Conservation (phyloP, 1,140 invertebrate species). For the Cardiocondyla obscurior region DNA sequence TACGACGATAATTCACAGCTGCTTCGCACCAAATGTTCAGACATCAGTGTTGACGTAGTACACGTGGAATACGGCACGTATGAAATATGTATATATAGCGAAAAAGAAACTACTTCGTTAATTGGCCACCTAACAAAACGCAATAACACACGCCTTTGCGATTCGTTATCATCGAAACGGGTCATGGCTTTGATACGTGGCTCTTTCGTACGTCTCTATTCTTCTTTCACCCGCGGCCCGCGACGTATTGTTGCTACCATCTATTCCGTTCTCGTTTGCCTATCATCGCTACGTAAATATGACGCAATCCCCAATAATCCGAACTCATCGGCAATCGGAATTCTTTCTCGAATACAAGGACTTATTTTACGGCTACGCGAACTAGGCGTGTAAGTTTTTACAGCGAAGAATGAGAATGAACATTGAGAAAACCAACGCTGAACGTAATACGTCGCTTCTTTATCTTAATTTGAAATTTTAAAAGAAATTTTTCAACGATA, state of each 20-base stretch:
- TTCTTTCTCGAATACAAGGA: neutral
- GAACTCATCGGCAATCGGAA: neutral
- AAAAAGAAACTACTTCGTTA: neutral
- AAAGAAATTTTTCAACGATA: neutral
- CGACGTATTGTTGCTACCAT: conserved; percentile 9
- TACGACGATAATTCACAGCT: neutral
- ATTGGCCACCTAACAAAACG: neutral
- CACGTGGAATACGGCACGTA: neutral
- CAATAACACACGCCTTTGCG: neutral
- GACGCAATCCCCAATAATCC: neutral
- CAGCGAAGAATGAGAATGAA: neutral
- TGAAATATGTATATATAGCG: neutral
- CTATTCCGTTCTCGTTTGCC: neutral
- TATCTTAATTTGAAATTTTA: neutral
- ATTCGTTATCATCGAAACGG: conserved; percentile 37
- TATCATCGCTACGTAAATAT: conserved; percentile 29
- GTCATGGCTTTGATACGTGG: neutral
- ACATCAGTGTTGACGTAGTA: neutral
- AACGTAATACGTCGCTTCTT: neutral
- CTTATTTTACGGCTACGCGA: neutral
- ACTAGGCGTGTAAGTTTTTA: neutral
- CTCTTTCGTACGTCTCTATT: conserved; percentile 7
- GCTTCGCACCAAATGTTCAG: neutral
- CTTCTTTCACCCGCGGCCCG: neutral
- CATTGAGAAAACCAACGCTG: neutral